Evolutionary conservation across 2,113 vertebrate genomes (phyloP).

Genomic region (Corythornis cristatus): DNA sequence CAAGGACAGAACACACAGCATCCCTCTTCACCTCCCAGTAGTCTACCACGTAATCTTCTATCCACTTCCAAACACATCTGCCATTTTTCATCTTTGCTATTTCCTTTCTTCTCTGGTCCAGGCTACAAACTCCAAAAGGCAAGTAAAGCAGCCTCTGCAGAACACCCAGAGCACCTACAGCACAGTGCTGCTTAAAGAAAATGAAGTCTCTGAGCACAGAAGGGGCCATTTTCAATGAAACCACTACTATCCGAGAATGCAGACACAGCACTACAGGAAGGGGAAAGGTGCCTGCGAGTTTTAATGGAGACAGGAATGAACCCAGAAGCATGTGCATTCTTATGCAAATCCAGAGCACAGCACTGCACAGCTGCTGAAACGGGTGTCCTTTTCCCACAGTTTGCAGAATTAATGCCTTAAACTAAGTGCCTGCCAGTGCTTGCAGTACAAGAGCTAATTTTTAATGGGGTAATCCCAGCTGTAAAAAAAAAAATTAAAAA

Average conservation of each 20-base stretch:
- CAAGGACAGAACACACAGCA: not conserved
- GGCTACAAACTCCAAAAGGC: not conserved
- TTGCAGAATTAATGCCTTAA: conserved; percentile 58
- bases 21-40: not conserved
- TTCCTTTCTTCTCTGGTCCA: not conserved
- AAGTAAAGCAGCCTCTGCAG: not conserved
- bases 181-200: not conserved
- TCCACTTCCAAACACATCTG: not conserved
- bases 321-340: conserved; percentile 44
- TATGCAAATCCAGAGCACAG: conserved; percentile 40
- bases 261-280: not conserved
- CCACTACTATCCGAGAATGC: not conserved
- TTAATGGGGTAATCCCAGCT: conserved; percentile 31
- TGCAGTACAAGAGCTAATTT: conserved; percentile 5
- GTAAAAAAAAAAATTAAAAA: not conserved
- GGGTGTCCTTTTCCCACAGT: conserved; percentile 54
- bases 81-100: not conserved
- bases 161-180: not conserved
- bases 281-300: conserved; percentile 47
- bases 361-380: conserved; percentile 42
- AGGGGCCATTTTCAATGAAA: conserved; percentile 6
- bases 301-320: conserved; percentile 42
- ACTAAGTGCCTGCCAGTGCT: conserved; percentile 37
- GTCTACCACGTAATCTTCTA: not conserved
- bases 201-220: not conserved